Conservation (phyloP, 2,888 invertebrate genomes). For the Drymonia ruficornis region DNA sequence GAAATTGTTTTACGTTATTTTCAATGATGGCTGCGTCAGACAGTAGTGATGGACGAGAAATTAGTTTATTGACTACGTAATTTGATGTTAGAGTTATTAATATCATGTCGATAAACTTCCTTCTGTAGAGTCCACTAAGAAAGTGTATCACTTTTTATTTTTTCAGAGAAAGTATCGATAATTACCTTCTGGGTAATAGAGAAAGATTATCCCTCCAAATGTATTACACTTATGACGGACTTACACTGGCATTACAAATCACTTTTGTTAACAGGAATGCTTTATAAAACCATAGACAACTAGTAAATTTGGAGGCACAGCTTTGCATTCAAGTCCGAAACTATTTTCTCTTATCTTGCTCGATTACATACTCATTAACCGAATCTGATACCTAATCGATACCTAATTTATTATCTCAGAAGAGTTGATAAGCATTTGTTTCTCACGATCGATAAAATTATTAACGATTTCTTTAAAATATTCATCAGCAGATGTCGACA, state of each 20-base stretch:
- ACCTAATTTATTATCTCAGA: not conserved
- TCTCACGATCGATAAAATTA: conserved; percentile 15
- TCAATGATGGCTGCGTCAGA: conserved; percentile 27
- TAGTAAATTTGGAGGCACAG: no score
- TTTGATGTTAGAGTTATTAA: conserved; percentile 16
- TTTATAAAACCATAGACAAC: no score
- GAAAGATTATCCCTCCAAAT: no score
- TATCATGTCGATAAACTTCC: no score
- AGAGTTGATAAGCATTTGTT: not conserved
- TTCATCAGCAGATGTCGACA: not conserved
- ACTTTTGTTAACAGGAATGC: no score
- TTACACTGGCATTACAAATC: no score
- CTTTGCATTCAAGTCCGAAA: no score
- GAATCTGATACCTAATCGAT: conserved; percentile 12
- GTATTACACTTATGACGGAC: no score
- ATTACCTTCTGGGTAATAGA: no score
- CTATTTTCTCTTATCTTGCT: not conserved
- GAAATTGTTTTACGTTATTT: conserved; percentile 49
- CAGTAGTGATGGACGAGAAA: conserved; percentile 19
- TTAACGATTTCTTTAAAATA: conserved; percentile 24
- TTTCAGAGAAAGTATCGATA: no score
- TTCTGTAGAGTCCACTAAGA: no score
- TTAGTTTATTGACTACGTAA: conserved; percentile 15
- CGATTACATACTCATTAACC: conserved; percentile 8
- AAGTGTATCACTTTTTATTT: no score